Percentiles rank a stretch among this genome's conserved stretches.
phyloP scores from a whole-genome alignment of 2,888 invertebrate species.

The Apantesis nais region DNA sequence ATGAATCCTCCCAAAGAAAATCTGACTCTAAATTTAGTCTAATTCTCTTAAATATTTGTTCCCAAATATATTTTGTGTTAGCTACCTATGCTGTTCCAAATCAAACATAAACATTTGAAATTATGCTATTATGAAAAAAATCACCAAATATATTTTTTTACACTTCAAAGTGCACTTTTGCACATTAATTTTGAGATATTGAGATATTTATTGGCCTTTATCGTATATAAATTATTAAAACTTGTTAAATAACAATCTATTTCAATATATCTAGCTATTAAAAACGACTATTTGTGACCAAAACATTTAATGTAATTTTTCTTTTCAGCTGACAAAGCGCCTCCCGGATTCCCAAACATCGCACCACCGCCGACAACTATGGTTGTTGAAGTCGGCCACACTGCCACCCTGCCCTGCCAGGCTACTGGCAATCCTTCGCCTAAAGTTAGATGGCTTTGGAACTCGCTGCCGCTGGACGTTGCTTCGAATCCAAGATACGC shows the following conservation, averaged over 20 bases:
- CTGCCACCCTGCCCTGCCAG: slow-evolving; percentile 94
- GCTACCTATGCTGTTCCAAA: too few species aligned
- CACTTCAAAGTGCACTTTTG: too few species aligned
- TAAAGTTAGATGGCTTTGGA: slow-evolving; percentile 96
- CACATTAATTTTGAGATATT: background rate
- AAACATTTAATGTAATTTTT: slow-evolving; percentile 13
- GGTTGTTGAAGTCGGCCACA: slow-evolving; percentile 98
- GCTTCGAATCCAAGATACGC: slow-evolving; percentile 93
- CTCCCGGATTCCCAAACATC: slow-evolving; percentile 94
- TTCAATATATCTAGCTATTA: background rate
- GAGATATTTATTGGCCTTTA: background rate
- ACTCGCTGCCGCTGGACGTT: slow-evolving; percentile 95
- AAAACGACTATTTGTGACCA: too few species aligned
- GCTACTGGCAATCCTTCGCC: slow-evolving; percentile 94
- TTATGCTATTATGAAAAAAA: too few species aligned
- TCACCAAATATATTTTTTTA: too few species aligned
- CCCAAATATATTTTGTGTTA: background rate
- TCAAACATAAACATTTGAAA: too few species aligned
- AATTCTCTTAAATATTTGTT: background rate
- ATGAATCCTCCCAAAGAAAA: too few species aligned
- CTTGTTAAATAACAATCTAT: background rate
- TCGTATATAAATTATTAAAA: background rate
- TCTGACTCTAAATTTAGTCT: background rate
- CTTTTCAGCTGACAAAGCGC: slow-evolving; percentile 91
- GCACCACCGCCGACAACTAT: slow-evolving; percentile 95